Percentiles rank a stretch among this genome's conserved stretches.
These are phyloP conservation scores for Enteromius treurensis DNA, from an alignment of 2,797 vertebrate genomes.

Conservation along the genomic window DNA sequence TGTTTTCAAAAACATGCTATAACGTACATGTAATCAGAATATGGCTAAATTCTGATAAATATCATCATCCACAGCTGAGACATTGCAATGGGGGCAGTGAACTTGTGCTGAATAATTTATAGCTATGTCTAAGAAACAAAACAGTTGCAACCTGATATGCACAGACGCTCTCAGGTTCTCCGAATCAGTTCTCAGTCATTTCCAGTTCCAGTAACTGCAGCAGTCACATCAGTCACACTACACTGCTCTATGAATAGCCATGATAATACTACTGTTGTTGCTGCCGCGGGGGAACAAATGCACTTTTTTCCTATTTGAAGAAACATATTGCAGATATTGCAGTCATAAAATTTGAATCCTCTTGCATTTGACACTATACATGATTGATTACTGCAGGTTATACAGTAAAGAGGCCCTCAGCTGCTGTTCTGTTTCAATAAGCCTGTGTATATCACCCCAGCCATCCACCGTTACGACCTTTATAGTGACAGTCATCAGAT, in stretches of 20 bases:
- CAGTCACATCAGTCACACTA: conserved; percentile 21
- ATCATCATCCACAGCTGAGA: background rate
- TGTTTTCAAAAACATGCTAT: background rate
- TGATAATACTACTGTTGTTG: conserved; percentile 1
- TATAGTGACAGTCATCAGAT: conserved; percentile 30
- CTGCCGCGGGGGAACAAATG: background rate
- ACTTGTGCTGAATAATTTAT: conserved; percentile 40
- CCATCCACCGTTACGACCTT: background rate
- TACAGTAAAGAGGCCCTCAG: background rate
- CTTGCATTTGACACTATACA: background rate
- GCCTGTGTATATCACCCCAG: background rate
- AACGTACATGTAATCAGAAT: background rate
- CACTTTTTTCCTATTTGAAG: background rate
- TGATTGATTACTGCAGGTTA: conserved; percentile 8
- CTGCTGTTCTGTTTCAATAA: conserved; percentile 7
- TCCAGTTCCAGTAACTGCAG: conserved; percentile 26
- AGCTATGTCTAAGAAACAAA: background rate
- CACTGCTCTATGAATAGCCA: conserved; percentile 1
- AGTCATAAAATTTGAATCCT: background rate
- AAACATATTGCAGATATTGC: background rate
- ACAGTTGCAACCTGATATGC: conserved; percentile 14
- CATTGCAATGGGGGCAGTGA: background rate
- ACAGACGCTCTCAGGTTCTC: conserved; percentile 1
- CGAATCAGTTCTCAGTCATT: conserved; percentile 8
- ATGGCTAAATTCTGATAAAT: background rate